Percentiles rank a stretch among this genome's conserved stretches.
Conservation (phyloP, 2,113 vertebrate genomes). For the Notarius lentiginosus region DNA sequence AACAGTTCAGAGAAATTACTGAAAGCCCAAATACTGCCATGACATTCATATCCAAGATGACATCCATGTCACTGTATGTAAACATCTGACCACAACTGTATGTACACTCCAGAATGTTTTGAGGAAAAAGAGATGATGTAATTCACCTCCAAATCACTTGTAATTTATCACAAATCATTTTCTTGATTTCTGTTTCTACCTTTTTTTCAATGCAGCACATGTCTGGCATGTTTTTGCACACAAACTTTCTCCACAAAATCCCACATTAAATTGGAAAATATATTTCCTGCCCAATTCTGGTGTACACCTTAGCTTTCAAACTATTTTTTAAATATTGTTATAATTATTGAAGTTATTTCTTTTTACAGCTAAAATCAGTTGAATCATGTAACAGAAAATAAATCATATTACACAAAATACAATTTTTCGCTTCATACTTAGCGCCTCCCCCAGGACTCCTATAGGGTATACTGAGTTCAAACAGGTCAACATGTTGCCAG, state of each 20-base stretch:
- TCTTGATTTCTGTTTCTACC: too few relatives aligned
- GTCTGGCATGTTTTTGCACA: not conserved
- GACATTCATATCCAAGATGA: too few relatives aligned
- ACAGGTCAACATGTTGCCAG: too few relatives aligned
- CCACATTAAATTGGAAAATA: not conserved
- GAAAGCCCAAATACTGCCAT: too few relatives aligned
- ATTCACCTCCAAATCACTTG: not conserved
- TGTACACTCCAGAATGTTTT: not conserved
- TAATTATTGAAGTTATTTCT: not conserved
- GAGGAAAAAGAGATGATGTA: not conserved
- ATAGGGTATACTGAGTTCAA: too few relatives aligned
- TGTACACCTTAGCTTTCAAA: not conserved
- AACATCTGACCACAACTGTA: too few relatives aligned
- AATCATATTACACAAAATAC: too few relatives aligned
- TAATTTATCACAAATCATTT: not conserved
- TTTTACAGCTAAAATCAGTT: not conserved
- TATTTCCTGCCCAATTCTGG: not conserved
- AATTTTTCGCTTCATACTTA: too few relatives aligned
- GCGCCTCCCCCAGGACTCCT: too few relatives aligned
- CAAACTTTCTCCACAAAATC: not conserved
- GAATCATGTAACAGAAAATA: not conserved
- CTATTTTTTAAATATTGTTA: not conserved
- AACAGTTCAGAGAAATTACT: too few relatives aligned
- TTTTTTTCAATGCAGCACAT: too few relatives aligned
- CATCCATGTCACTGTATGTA: too few relatives aligned